Evolutionary conservation across 2,113 vertebrate genomes (phyloP), one percentile per base, ranked within the genome.

Genomic region (Brachyhypopomus gauderio): DNA sequence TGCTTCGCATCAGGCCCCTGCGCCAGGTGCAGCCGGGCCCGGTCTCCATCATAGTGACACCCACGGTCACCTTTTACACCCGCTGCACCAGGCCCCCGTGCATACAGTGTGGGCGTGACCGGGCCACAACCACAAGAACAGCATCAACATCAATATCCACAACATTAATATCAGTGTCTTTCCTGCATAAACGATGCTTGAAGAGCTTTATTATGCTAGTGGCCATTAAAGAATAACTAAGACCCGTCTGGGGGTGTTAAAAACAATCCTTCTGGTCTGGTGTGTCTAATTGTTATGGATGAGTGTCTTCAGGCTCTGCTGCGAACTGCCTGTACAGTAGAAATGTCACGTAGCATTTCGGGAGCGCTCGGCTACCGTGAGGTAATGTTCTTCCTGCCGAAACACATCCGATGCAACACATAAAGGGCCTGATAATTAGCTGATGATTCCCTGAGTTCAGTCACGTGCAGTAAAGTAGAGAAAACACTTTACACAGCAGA

Each of bases 1-100:
- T 79, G 79, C 86, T 87, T 85, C 90, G 89, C 90, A 92, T 92
- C 88, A 88, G 84, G 86, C 88, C 73, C 27, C 3, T 80, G 69
- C 52, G 78, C 80, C 84, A 84, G 72, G 78, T 83, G 83, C 80
- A 58, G 87, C 75, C 87, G 87, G 89, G 87, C 69, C 79, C 63
- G 20, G 70, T 83, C 69, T 75, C 77, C 63, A 60, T 84, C 84
- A 79, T 89, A 86, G 69, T 89, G 88, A 90, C 91, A 88, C 77
- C 22, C 73, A 80, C 36, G 84, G 82, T 88, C 87, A 89, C 87
- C 87, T 91, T 41, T 87, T 84, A 67, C 20, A 38, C 55, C 87
- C 78, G 48, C 83, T 16, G 63, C 84, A 88, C 86, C 81, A 85
- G 86, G 85, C 38, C 79, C 30, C 38, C 11, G 48, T 72, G 30